Base-by-base conservation (phyloP, 1,140 invertebrate species). In the Drosophila jambulina region DNA sequence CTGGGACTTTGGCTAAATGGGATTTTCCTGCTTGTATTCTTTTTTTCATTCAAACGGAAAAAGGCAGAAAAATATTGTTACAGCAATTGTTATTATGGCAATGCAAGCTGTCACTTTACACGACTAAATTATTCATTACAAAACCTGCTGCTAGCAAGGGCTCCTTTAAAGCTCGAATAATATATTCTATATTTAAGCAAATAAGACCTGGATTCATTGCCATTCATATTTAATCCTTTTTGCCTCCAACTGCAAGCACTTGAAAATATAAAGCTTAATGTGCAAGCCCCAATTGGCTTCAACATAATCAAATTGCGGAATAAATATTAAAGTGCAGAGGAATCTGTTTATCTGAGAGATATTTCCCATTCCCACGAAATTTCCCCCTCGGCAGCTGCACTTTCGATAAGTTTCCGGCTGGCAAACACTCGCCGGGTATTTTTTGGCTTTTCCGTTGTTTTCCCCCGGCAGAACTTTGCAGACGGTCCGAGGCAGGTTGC, bases 371-470 rank as follows among this genome's bases (percentile, higher is more conserved):
- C 48, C 48, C 48, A 49, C 23, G 27, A 25, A 56, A 15, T 57
- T 36, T 21, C 15, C 60, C 60, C 38, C 63, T n/a, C 19, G 25
- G 58, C 23, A 29, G n/a, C 64, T 54, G 48, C 67, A 72, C 27
- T 74, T 72, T 72, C 68, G 68, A 74, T 74, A 74, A 74, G 70
- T 74, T 74, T 74, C 36, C 45, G 65, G 62, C 65, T 65, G 62
- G 62, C 65, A 68, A 69, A 42, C 63, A 68, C 38, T 68, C 46
- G 62, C 63, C 36, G 43, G 68, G 29, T 45, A 60, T 74, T 74
- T 74, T 74, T 72, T 74, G 54, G 68, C 54, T 75, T 74, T 53
- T 58, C 32, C 58, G 34, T 62, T 57, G 67, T 59, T 72, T 72
- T 48, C 53, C 59, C 32, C 42, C 45, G 34, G n/a, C 67, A 74